These are phyloP conservation scores for Cyphomyrus plagiostoma DNA, from an alignment of 2,113 vertebrate genomes.

Conservation along the genomic window DNA sequence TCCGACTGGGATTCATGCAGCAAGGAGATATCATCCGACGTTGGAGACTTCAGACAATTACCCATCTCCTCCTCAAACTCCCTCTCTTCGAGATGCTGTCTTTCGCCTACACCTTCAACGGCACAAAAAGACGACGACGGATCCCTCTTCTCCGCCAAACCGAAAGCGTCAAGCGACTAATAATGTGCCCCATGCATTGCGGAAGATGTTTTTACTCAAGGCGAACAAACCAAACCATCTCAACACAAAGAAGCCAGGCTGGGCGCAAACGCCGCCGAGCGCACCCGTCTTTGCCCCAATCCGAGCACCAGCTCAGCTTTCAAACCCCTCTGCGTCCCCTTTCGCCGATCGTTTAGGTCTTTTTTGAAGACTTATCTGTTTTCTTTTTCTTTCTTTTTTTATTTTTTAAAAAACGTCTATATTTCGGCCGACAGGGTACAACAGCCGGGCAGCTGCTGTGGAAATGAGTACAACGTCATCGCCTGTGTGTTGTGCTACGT, in stretches of 20 bases:
- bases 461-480: slow-evolving; percentile 25
- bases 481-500: slow-evolving; percentile 11
- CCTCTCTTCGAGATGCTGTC: slow-evolving; percentile 24
- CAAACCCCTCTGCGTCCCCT: background rate
- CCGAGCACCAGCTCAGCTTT: background rate
- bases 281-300: slow-evolving; percentile 14
- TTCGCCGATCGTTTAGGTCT: background rate
- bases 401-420: background rate
- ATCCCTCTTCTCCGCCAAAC: background rate
- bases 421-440: slow-evolving; percentile 12
- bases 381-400: background rate
- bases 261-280: slow-evolving; percentile 14
- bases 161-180: slow-evolving; percentile 17
- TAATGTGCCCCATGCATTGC: slow-evolving; percentile 37
- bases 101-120: slow-evolving; percentile 20
- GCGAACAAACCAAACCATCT: slow-evolving; percentile 65
- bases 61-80: slow-evolving; percentile 72
- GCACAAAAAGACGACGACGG: background rate
- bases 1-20: slow-evolving; percentile 94
- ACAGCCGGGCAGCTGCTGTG: slow-evolving; percentile 15
- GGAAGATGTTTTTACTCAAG: slow-evolving; percentile 43
- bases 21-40: slow-evolving; percentile 93
- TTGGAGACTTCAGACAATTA: slow-evolving; percentile 92
- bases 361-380: background rate
- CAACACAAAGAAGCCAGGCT: slow-evolving; percentile 45